Evolutionary conservation across 2,113 vertebrate genomes (phyloP), one percentile per base, ranked within the genome.

Genomic region (Lepisosteus oculatus): DNA sequence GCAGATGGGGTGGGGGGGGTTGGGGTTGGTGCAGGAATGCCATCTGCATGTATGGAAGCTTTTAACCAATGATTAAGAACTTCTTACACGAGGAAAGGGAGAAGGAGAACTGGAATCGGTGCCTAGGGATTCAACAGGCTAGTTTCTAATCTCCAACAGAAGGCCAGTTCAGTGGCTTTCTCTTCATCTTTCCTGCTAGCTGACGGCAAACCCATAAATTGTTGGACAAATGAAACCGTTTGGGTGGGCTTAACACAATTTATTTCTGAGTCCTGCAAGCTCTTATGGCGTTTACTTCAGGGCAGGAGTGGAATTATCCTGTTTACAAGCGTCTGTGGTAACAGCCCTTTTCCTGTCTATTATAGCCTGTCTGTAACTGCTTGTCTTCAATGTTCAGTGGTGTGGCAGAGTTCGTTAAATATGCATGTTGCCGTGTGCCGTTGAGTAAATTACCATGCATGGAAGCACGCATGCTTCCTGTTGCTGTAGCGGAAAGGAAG

Each of bases 161-260:
- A 55, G 9, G 61, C 54, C 3, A 8, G 69, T 64, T 15, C n/a
- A 68, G 29, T 44, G 66, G 29, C 68, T 69, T 57, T 44, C 29
- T 62, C 41, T 73, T 6, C 13, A 67, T 55, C 29, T 42, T 55
- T 69, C 56, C n/a, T 42, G 54, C 51, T 61, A 45, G 63, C 61
- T 71, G 66, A 61, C 51, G 43, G 59, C 67, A 57, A 61, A 65
- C 42, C 3, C 74, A 75, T 79, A 14, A 75, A 77, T 69, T 55
- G 71, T 76, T 56, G 65, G 65, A n/a, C 54, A 72, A 41, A 76
- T 71, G 69, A 70, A 69, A 59, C 43, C 6, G 6, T 55, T 65
- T 63, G 69, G 70, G 69, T 73, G 65, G 64, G 44, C 68, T 56
- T 77, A 68, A 81, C 82, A 80, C 59, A 81, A 74, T 85, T 86